phyloP scores from a whole-genome alignment of 92 coral and sea anemone genomes.

The Pocillopora meandrina region DNA sequence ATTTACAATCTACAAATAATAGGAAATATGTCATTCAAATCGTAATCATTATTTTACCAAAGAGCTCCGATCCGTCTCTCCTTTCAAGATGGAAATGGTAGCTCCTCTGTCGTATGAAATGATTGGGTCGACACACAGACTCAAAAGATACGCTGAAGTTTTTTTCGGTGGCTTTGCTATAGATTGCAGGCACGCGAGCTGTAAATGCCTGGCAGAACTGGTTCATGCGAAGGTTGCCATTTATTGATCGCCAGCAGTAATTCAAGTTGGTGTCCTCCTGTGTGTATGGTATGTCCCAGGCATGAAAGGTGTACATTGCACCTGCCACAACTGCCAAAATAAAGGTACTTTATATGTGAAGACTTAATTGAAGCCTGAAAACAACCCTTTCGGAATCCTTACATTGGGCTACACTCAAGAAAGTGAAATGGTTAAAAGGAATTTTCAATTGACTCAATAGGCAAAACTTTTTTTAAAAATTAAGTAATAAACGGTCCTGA shows the following conservation, averaged over 20 bases:
- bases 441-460: too few relatives aligned
- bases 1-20: too few relatives aligned
- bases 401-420: not conserved
- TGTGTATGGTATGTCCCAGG: conserved; percentile 55
- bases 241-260: conserved; percentile 56
- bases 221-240: conserved; percentile 28
- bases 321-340: conserved; percentile 61
- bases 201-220: conserved; percentile 49
- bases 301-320: conserved; percentile 64
- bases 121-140: conserved; percentile 74
- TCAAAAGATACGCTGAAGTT: conserved; percentile 63
- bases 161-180: not conserved
- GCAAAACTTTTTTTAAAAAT: too few relatives aligned
- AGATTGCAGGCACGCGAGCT: conserved; percentile 46
- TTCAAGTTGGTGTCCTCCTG: conserved; percentile 43
- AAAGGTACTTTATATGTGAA: not conserved
- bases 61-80: conserved; percentile 40
- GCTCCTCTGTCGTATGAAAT: conserved; percentile 76
- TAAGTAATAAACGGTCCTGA: too few relatives aligned
- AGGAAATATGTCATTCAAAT: too few relatives aligned
- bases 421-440: too few relatives aligned
- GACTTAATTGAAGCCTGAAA: not conserved
- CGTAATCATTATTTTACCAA: conserved; percentile 30
- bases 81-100: conserved; percentile 42
- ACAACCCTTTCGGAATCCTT: not conserved